A percentile compares a stretch with the other conserved stretches of the same genome.
Conservation (phyloP, 2,888 invertebrate species). For the Agrypnus murinus region DNA sequence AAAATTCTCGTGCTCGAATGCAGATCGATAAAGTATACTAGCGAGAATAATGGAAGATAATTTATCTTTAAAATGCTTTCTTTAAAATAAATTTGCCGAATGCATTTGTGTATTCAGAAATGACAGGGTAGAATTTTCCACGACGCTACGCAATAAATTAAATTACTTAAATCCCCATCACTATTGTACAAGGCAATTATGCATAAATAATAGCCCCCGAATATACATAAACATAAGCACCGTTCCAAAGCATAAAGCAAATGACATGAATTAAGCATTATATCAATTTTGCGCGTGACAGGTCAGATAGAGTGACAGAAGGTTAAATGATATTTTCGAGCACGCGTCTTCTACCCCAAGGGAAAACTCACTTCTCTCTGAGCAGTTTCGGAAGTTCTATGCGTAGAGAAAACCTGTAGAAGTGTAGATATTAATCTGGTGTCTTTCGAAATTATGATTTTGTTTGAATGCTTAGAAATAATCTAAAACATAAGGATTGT, state of each 20-base stretch:
- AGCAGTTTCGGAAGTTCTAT: not conserved
- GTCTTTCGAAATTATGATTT: too few relatives aligned
- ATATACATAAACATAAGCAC: constrained; percentile 65
- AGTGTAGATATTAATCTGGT: too few relatives aligned
- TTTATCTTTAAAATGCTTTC: too few relatives aligned
- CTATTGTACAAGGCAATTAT: constrained; percentile 64
- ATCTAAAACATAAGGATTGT: too few relatives aligned
- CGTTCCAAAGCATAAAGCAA: constrained; percentile 53
- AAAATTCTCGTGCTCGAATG: too few relatives aligned
- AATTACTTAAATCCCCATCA: constrained; percentile 61
- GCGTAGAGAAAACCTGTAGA: too few relatives aligned
- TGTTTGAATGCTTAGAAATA: too few relatives aligned
- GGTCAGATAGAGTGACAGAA: constrained; percentile 70
- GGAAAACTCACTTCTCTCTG: constrained; percentile 36
- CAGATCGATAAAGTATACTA: too few relatives aligned
- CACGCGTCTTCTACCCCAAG: constrained; percentile 46
- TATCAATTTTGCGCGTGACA: constrained; percentile 71
- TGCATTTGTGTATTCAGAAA: too few relatives aligned
- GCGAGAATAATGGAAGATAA: too few relatives aligned
- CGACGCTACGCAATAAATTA: constrained; percentile 67
- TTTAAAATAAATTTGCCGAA: too few relatives aligned
- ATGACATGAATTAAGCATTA: constrained; percentile 70
- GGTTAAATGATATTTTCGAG: constrained; percentile 65
- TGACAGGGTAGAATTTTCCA: constrained; percentile 59
- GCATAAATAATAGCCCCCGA: constrained; percentile 61